Evolutionary conservation across 1,140 invertebrate species (phyloP), one percentile per base, ranked within the genome.

Genomic region (Piezodorus guildinii): DNA sequence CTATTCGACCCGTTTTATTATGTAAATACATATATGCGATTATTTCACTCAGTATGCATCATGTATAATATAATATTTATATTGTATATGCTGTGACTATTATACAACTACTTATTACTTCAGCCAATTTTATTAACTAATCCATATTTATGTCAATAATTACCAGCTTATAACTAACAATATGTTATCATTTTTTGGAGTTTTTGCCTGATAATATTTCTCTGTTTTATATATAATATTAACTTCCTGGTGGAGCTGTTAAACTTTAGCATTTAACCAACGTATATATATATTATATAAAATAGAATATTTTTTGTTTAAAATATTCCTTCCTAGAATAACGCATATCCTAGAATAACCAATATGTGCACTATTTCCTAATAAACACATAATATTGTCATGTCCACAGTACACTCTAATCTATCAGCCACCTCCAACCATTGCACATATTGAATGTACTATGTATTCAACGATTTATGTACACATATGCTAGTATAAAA

Each of bases 301-400:
- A 34, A 63, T 17, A 52, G 52, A 52, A 23, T 39, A 21, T 56
- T 54, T 63, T 56, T 23, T 23, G 15, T 54, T 27, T 63, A 34
- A 54, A 56, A 63, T 61, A 61, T 61, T 61, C 43, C 30, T 30
- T 19, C 23, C 17, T 56, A 56, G 52, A 56, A 25, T 56, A 56
- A 23, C 21, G 25, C 21, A 61, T 19, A 19, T 61, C 30, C 52
- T 56, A 16, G 30, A 43, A 61, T 61, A 23, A 19, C 19, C 30
- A 30, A 61, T 19, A 43, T 45, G 60, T 61, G 60, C 60, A 46
- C 60, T 61, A 61, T 61, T 23, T 23, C 39, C 44, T 43, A 61
- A 63, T 21, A 63, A 63, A 63, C 62, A 63, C 19, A 54, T 63
- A 63, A 63, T 63, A 63, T 63, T 63, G 62, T 63, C 62, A 63